Evolutionary conservation across 2,888 invertebrate species (phyloP), one percentile per base, ranked within the genome.

Genomic region (Acanthosepion esculentum): DNA sequence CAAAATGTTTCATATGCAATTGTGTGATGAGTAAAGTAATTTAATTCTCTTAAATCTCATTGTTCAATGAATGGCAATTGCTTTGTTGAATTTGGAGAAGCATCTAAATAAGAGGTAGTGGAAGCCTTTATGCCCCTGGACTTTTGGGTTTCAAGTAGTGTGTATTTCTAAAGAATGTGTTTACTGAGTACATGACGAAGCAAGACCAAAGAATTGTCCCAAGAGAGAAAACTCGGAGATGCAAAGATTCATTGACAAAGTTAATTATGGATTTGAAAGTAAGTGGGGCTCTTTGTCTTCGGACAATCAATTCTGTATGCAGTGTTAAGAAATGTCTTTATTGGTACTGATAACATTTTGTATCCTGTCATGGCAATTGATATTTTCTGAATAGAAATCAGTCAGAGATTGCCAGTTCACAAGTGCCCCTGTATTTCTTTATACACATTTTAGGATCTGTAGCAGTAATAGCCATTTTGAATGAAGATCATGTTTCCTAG

Each of bases 281-380:
- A 78, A 78, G 78, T n/a, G 78, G n/a, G 78, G n/a, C 78, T 78
- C 78, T 78, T 78, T 78, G 78, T 78, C 78, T 78, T 78, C 78
- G 15, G 78, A 78, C 78, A 78, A 78, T 78, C 78, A 78, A 33
- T 78, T 78, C 78, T 78, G 78, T 78, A 78, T 78, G 78, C 78
- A 78, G 78, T 33, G 78, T n/a, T 78, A 78, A 78, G 78, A 78
- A 78, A 78, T 78, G n/a, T 33, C 33, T 78, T 78, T 78, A 78
- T 78, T 78, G 78, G 78, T n/a, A 78, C n/a, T 78, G 78, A 78
- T 78, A 78, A n/a, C 78, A 78, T 78, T 78, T 78, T 78, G 78
- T n/a, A 78, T 12, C n/a, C 78, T n/a, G 78, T 15, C 78, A n/a
- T n/a, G n/a, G n/a, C 78, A 78, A n/a, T 78, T 78, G 78, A 78